Conservation (phyloP, 2,113 vertebrate genomes). For the Halichoeres trimaculatus region DNA sequence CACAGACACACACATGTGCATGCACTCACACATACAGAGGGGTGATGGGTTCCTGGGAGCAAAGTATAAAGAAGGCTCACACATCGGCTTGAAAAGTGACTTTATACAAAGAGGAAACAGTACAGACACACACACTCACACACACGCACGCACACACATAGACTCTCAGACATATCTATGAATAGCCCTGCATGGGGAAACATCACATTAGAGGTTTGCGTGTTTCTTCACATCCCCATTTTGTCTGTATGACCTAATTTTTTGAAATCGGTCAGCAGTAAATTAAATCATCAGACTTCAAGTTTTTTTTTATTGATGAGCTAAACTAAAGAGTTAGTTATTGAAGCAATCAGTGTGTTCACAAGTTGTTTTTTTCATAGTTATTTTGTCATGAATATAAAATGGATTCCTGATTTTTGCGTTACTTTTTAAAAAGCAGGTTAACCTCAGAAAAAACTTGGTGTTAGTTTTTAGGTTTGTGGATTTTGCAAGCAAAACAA, state of each 20-base stretch:
- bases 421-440: no score
- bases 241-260: conserved; percentile 1
- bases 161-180: conserved; percentile 23
- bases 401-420: neutral
- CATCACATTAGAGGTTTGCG: conserved; percentile 15
- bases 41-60: conserved; percentile 49
- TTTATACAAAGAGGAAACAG: conserved; percentile 50
- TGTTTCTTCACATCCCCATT: conserved; percentile 18
- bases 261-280: neutral
- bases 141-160: conserved; percentile 13
- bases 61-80: conserved; percentile 57
- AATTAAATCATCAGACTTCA: neutral
- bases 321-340: neutral
- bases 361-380: neutral
- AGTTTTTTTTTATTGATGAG: neutral
- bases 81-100: conserved; percentile 62
- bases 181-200: conserved; percentile 29
- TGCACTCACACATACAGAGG: neutral
- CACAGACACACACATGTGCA: neutral
- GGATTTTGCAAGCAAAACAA: no score
- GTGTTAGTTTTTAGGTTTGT: no score
- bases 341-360: neutral
- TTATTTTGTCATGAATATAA: neutral
- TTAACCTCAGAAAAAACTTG: no score
- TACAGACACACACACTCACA: conserved; percentile 16